phyloP scores from a whole-genome alignment of 2,113 vertebrate species.

The Aythya baeri region DNA sequence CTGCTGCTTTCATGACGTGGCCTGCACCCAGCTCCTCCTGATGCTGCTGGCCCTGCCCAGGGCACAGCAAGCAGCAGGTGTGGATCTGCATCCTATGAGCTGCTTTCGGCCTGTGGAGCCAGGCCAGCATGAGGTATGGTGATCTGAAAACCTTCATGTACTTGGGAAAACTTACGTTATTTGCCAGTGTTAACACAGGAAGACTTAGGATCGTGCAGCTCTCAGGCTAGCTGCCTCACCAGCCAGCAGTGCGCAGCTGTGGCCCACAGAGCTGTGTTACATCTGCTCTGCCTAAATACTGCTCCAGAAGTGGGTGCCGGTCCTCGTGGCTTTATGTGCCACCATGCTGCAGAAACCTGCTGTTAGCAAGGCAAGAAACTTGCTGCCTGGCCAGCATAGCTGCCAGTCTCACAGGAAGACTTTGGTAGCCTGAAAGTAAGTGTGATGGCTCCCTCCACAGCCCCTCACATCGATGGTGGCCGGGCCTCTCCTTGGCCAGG shows the following conservation, averaged over 20 bases:
- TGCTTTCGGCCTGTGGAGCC: background rate
- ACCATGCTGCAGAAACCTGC: background rate
- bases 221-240: background rate
- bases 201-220: background rate
- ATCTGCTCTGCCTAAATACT: background rate
- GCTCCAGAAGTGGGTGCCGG: background rate
- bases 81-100: too few species aligned
- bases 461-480: rapidly evolving
- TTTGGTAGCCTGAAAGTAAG: background rate
- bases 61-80: rapidly evolving
- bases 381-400: background rate
- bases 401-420: background rate
- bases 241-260: background rate
- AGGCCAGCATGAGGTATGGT: background rate
- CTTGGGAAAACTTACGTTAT: background rate
- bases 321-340: background rate
- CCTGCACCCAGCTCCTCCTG: background rate
- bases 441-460: background rate
- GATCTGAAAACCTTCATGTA: background rate
- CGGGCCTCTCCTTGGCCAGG: background rate
- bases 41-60: background rate
- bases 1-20: background rate
- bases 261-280: rapidly evolving
- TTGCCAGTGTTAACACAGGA: background rate
- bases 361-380: background rate